Evolutionary conservation across 30 jellyfish, hydroid and myxozoan genomes (phyloP), one percentile per base, ranked within the genome.

Genomic region (Pelagia noctiluca): DNA sequence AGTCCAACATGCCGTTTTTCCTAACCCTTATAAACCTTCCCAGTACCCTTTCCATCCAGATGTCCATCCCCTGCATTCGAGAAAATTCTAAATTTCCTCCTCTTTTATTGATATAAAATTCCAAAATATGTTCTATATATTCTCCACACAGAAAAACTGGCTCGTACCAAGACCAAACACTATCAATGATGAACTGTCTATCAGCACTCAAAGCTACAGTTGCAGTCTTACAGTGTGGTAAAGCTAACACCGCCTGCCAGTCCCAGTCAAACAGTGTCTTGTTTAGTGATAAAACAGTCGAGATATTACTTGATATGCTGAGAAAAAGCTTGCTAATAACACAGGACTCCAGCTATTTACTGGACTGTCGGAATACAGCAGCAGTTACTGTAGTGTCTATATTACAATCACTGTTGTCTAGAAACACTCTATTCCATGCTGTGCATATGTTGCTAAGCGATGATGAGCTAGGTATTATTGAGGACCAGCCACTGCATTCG

Each of bases 311-410:
- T 28, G 54, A 36, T 1, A 23, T 92, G 23, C 52, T 86, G 26
- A 19, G 38, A 60, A 25, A 18, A 3, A 33, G 92, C 19, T 5
- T 67, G 12, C 77, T 63, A 28, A 77, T 85, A 18, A 52, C 71
- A 22, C 61, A 42, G 35, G 88, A 79, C 30, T 83, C 75, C 28
- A 29, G 30, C 35, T 85, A 71, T 32, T 61, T 86, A 67, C 66
- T 92, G 53, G 98, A 92, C 48, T 85, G 98, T 57, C 71, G 95
- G 34, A 82, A 69, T 68, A 77, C 96, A 0, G 98, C 98, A n/a
- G 96, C 91, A 7, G 83, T 92, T 68, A 68, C 76, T 29, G 36
- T 79, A 18, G 68, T 78, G 4, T 63, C 95, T 11, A 46, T 83
- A 23, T 54, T 80, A 49, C 88, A 86, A 65, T 3, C 25, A 16